Conservation (phyloP, 2,888 invertebrate genomes). For the Merodon equestris region DNA sequence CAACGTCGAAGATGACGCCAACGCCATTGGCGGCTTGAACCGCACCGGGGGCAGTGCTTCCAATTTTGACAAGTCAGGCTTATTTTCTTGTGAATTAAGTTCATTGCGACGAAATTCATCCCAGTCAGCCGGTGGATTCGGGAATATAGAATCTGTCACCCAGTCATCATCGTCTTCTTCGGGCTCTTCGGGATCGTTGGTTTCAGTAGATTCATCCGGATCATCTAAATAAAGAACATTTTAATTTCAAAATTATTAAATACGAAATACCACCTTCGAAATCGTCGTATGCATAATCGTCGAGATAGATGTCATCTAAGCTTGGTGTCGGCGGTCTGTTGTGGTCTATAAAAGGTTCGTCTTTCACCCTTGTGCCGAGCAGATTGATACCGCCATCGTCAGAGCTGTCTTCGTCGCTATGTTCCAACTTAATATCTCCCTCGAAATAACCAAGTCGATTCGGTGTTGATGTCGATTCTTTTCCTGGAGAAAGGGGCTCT, state of each 20-base stretch:
- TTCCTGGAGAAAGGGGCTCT: constrained; percentile 6
- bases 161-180: constrained; percentile 67
- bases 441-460: constrained; percentile 4
- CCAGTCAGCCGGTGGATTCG: constrained; percentile 35
- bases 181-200: constrained; percentile 58
- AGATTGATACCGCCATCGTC: constrained; percentile 55
- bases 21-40: not conserved
- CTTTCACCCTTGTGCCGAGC: constrained; percentile 67
- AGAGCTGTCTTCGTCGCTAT: constrained; percentile 53
- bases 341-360: constrained; percentile 57
- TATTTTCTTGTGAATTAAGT: constrained; percentile 52
- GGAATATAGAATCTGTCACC: constrained; percentile 6
- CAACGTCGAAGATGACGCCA: no score
- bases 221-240: no score
- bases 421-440: constrained; percentile 33
- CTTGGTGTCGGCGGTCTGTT: constrained; percentile 9
- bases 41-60: not conserved
- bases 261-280: constrained; percentile 47
- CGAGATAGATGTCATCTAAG: constrained; percentile 50
- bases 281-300: constrained; percentile 62
- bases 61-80: constrained; percentile 52
- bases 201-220: no score
- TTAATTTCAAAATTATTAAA: constrained; percentile 2
- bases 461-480: not conserved
- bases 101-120: constrained; percentile 52